phyloP scores from a whole-genome alignment of 2,113 vertebrate genomes.

The Phocoena sinus region DNA sequence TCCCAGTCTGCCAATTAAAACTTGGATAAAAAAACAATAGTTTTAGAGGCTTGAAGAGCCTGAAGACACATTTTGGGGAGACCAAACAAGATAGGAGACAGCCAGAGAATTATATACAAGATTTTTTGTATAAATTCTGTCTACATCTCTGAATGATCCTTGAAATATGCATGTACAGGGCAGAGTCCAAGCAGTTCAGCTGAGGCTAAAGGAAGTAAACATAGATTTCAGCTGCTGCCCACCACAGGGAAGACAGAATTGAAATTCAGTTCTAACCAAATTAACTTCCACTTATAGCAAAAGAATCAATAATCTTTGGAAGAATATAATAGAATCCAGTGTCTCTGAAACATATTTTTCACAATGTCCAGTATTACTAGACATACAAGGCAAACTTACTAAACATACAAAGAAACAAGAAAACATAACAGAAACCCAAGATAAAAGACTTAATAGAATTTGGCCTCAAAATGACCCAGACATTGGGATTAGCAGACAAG shows the following conservation, averaged over 20 bases:
- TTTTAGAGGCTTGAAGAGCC: neutral
- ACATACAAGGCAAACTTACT: neutral
- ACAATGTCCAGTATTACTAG: neutral
- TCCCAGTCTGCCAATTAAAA: neutral
- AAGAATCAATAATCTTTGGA: neutral
- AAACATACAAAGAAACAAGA: neutral
- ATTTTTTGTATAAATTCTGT: neutral
- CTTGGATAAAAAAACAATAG: neutral
- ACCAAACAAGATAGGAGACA: neutral
- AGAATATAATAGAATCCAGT: neutral
- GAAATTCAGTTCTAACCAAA: neutral
- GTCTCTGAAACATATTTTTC: neutral
- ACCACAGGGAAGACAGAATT: neutral
- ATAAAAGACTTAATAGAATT: neutral
- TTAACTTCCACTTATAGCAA: neutral
- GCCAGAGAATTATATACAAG: neutral
- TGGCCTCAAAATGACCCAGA: neutral
- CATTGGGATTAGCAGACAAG: neutral
- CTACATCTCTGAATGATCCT: neutral
- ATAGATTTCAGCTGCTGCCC: neutral
- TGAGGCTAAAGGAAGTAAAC: neutral
- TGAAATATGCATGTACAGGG: neutral
- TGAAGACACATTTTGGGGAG: neutral
- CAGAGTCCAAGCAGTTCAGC: rapidly evolving
- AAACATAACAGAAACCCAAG: neutral